A percentile compares a stretch with the other conserved stretches of the same genome.
phyloP scores from a whole-genome alignment of 2,113 vertebrate genomes.

The Gracilinanus agilis region DNA sequence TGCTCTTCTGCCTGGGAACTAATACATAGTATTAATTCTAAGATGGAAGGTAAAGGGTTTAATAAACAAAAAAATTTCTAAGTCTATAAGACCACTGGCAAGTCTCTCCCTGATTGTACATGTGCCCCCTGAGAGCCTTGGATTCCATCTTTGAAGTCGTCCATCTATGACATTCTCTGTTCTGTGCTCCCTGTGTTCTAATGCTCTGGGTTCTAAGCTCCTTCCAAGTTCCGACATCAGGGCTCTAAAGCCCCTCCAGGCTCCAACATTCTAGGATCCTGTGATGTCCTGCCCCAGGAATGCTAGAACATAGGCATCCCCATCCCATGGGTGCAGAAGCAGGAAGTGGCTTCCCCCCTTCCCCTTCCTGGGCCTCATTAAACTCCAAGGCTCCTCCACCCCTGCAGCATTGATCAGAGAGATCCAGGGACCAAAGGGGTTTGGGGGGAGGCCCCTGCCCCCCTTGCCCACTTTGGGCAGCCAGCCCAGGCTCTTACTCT shows the following conservation, averaged over 20 bases:
- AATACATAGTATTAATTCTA: too few species aligned
- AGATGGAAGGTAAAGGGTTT: too few species aligned
- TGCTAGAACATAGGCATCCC: not conserved
- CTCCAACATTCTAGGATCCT: not conserved
- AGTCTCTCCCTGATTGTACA: not conserved
- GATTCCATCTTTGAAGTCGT: not conserved
- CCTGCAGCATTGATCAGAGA: constrained; percentile 68
- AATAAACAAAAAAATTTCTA: too few species aligned
- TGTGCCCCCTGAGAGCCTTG: not conserved
- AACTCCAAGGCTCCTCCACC: not conserved
- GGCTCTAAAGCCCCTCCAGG: not conserved
- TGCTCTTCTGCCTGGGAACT: too few species aligned
- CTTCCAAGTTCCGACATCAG: not conserved
- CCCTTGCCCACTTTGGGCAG: constrained; percentile 53
- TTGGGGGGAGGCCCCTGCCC: constrained; percentile 30
- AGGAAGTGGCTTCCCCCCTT: not conserved
- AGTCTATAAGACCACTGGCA: not conserved
- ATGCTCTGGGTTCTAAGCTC: not conserved
- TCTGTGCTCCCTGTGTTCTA: not conserved
- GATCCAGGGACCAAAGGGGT: constrained; percentile 30
- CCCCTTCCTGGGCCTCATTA: not conserved
- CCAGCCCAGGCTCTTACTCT: constrained; percentile 58
- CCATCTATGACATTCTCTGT: not conserved
- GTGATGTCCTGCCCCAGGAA: not conserved
- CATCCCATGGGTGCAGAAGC: constrained; percentile 6